A percentile compares a stretch with the other conserved stretches of the same genome.
These are phyloP conservation scores for Notothenia coriiceps DNA, from an alignment of 2,113 vertebrate species.

Conservation along the genomic window DNA sequence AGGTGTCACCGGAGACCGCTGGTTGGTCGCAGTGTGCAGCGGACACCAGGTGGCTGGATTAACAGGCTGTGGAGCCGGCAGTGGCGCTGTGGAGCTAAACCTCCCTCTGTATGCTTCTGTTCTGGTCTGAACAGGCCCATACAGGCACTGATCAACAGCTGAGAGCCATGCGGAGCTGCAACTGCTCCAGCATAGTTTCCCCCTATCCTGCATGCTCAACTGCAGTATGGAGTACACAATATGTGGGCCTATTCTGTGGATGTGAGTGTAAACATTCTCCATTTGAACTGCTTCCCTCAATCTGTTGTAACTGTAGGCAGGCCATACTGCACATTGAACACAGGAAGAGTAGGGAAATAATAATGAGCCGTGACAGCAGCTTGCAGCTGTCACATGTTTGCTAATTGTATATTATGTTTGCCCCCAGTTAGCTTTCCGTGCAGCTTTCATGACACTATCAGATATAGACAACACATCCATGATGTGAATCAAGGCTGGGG, in stretches of 20 bases:
- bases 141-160: constrained; percentile 70
- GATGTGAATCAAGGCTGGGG: constrained; percentile 20
- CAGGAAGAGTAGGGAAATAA: constrained; percentile 17
- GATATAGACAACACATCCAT: constrained; percentile 23
- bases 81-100: constrained; percentile 65
- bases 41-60: constrained; percentile 76
- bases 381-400: constrained; percentile 51
- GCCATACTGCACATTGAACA: constrained; percentile 8
- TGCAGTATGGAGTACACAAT: background rate
- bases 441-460: constrained; percentile 14
- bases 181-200: constrained; percentile 53
- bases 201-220: constrained; percentile 22
- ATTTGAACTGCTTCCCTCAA: constrained; percentile 21
- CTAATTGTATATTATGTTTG: constrained; percentile 1
- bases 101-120: constrained; percentile 28
- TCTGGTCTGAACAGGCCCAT: constrained; percentile 54
- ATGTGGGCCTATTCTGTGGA: constrained; percentile 7
- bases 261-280: constrained; percentile 42
- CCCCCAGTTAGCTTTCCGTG: constrained; percentile 18
- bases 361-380: constrained; percentile 39
- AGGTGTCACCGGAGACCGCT: constrained; percentile 62
- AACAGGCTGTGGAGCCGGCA: constrained; percentile 49
- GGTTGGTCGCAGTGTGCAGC: constrained; percentile 22
- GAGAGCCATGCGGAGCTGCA: constrained; percentile 44
- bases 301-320: constrained; percentile 24